Conservation (phyloP, 1,140 invertebrate genomes). For the Drosophila lowei region DNA sequence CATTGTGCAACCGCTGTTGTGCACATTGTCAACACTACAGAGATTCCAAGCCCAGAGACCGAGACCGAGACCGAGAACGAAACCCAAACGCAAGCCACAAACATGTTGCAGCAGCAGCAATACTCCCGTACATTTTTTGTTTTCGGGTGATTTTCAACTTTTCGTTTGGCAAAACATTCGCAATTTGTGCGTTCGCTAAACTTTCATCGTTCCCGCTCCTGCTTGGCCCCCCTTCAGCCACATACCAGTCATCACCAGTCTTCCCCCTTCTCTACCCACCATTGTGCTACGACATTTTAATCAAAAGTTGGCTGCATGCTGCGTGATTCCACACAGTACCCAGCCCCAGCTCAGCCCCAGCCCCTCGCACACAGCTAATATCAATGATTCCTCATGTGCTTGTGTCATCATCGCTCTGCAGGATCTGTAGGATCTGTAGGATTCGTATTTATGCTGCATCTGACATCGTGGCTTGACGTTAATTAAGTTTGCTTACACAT, state of each 20-base stretch:
- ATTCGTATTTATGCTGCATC: constrained; percentile 51
- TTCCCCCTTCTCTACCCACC: background rate
- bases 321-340: constrained; percentile 29
- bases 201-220: constrained; percentile 16
- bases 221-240: background rate
- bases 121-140: constrained; percentile 26
- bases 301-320: constrained; percentile 66
- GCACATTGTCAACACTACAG: constrained; percentile 49
- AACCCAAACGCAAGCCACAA: constrained; percentile 47
- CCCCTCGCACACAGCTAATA: constrained; percentile 30
- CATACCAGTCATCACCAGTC: no score
- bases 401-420: constrained; percentile 31
- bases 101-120: constrained; percentile 64
- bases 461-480: constrained; percentile 51
- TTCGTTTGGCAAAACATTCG: constrained; percentile 48
- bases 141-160: constrained; percentile 55
- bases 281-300: constrained; percentile 64
- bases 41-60: constrained; percentile 8
- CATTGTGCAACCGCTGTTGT: constrained; percentile 59
- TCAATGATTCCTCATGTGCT: constrained; percentile 55
- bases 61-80: constrained; percentile 3
- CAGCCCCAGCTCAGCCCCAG: background rate
- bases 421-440: constrained; percentile 8
- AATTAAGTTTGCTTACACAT: constrained; percentile 47
- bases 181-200: constrained; percentile 56